Conservation (phyloP, 2,888 invertebrate genomes). For the Sipha maydis region DNA sequence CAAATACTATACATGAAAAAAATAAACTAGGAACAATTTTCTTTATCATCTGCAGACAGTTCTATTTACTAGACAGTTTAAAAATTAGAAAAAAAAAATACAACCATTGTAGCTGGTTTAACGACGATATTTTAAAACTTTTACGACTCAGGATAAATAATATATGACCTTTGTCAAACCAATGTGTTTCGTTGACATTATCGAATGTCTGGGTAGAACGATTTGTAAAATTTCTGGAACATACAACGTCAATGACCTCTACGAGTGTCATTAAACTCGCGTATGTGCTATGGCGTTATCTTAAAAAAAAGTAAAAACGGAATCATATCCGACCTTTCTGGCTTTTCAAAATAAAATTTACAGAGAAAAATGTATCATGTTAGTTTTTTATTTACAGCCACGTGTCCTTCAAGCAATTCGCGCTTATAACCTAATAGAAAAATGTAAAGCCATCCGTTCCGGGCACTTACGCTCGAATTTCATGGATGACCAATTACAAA, state of each 20-base stretch:
- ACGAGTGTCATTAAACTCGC: conserved; percentile 57
- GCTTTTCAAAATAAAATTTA: neutral
- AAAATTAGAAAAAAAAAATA: conserved; percentile 4
- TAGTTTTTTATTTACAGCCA: neutral
- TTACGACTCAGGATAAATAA: conserved; percentile 23
- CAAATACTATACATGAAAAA: neutral
- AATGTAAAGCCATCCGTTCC: conserved; percentile 50
- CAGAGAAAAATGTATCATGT: neutral
- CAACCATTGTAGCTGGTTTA: neutral
- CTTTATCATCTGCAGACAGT: neutral
- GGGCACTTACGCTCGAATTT: conserved; percentile 35
- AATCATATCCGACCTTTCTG: conserved; percentile 2
- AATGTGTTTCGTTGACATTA: conserved; percentile 22
- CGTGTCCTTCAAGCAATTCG: conserved; percentile 20
- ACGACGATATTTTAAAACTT: conserved; percentile 23
- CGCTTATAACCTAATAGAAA: conserved; percentile 38
- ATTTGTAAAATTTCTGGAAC: conserved; percentile 59
- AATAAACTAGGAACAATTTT: neutral
- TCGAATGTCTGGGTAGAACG: conserved; percentile 37
- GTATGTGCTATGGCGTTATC: conserved; percentile 8
- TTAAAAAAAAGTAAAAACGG: neutral
- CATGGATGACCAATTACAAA: conserved; percentile 31
- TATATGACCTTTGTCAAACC: conserved; percentile 53
- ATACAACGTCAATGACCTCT: conserved; percentile 52
- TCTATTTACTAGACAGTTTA: neutral